phyloP scores from a whole-genome alignment of 2,888 invertebrate genomes.

The Conomelus anceps region DNA sequence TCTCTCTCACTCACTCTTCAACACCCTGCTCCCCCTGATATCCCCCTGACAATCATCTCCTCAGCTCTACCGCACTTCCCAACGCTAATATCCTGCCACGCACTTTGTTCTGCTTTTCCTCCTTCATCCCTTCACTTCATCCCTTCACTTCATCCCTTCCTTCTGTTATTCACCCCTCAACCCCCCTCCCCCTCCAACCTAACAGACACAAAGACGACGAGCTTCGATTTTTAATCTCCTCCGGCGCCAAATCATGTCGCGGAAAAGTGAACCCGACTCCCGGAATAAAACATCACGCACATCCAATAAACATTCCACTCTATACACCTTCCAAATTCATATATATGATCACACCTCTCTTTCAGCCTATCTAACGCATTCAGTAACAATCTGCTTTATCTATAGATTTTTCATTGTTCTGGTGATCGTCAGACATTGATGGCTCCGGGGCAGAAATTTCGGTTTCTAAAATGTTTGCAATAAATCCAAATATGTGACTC shows the following conservation, averaged over 20 bases:
- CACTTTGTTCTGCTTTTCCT: neutral
- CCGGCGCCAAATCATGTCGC: neutral
- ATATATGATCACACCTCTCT: neutral
- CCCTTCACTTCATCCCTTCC: neutral
- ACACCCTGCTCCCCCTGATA: neutral
- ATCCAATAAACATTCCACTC: neutral
- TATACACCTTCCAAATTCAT: neutral
- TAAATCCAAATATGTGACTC: too few relatives aligned
- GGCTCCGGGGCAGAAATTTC: too few relatives aligned
- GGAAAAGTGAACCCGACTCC: neutral
- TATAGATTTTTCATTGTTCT: too few relatives aligned
- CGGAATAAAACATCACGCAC: neutral
- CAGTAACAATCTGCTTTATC: neutral
- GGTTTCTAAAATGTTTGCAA: too few relatives aligned
- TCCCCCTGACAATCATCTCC: neutral
- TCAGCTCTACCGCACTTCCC: neutral
- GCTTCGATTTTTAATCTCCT: neutral
- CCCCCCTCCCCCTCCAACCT: neutral
- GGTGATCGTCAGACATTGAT: too few relatives aligned
- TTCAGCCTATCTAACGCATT: neutral
- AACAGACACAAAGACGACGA: neutral
- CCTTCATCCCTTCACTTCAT: too few relatives aligned
- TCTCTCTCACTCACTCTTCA: neutral
- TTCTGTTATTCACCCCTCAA: neutral
- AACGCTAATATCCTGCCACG: neutral